A percentile compares a stretch with the other conserved stretches of the same genome.
phyloP scores from a whole-genome alignment of 35 echinoderm and acorn worm species.

The Ptychodera flava region DNA sequence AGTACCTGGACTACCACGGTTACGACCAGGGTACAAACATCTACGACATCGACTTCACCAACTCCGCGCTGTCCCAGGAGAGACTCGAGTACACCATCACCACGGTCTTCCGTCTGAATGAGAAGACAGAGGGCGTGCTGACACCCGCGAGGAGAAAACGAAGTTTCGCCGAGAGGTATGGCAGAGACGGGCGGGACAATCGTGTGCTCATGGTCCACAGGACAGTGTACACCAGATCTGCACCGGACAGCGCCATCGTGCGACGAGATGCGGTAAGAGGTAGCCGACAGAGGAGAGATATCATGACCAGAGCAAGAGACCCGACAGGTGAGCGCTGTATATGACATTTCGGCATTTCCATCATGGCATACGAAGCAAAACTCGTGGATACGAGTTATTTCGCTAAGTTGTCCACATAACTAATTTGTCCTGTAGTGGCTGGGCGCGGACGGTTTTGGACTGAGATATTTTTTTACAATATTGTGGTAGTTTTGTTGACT shows the following conservation, averaged over 20 bases:
- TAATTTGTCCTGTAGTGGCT: neutral
- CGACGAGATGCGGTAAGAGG: neutral
- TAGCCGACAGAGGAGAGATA: neutral
- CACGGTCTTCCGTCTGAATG: constrained; percentile 33
- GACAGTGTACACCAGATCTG: neutral
- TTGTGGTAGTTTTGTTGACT: too few species aligned
- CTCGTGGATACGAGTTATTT: neutral
- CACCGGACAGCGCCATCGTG: neutral
- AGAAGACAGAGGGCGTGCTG: neutral
- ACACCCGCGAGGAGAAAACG: neutral
- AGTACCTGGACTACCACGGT: constrained; percentile 23
- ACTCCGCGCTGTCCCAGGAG: constrained; percentile 57
- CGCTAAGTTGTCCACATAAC: too few species aligned
- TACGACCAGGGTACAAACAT: neutral
- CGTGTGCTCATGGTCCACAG: neutral
- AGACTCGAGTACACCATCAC: constrained; percentile 73
- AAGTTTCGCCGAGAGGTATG: neutral
- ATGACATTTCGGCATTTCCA: neutral
- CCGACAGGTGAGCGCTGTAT: neutral
- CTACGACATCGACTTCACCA: constrained; percentile 61
- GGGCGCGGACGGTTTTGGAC: neutral
- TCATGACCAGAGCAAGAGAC: neutral
- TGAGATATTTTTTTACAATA: neutral
- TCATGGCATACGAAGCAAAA: neutral
- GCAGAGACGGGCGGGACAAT: neutral